Percentiles rank a stretch among this genome's conserved stretches.
These are phyloP conservation scores for Epinephelus lanceolatus DNA, from an alignment of 2,113 vertebrate species.

Conservation along the genomic window DNA sequence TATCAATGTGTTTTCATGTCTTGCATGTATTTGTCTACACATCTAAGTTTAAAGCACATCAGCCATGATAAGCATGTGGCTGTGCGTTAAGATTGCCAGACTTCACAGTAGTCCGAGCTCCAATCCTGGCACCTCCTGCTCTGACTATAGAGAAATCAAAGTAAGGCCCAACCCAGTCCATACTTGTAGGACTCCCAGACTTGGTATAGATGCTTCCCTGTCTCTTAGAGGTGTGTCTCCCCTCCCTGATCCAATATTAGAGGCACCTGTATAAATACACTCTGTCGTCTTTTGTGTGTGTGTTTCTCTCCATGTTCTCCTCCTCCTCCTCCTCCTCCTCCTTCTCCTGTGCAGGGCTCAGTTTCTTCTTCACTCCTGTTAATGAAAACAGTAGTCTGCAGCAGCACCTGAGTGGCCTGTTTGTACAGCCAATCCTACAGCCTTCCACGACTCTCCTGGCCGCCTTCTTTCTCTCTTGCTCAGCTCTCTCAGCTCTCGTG, in stretches of 20 bases:
- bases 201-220: constrained; percentile 64
- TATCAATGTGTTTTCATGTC: background rate
- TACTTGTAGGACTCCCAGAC: constrained; percentile 39
- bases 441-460: constrained; percentile 50
- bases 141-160: constrained; percentile 30
- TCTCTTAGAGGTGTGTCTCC: constrained; percentile 58
- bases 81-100: background rate
- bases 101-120: background rate
- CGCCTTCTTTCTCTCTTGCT: background rate
- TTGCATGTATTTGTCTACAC: background rate
- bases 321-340: constrained; percentile 27
- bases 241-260: constrained; percentile 51
- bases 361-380: constrained; percentile 60
- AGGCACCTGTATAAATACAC: constrained; percentile 78
- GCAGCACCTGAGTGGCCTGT: constrained; percentile 79
- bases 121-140: constrained; percentile 14
- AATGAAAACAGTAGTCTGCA: constrained; percentile 73
- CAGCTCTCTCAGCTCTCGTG: constrained; percentile 21
- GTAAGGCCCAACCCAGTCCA: constrained; percentile 16
- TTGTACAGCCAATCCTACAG: constrained; percentile 64
- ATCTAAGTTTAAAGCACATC: background rate
- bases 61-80: background rate
- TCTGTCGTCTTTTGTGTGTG: constrained; percentile 46
- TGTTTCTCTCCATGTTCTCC: constrained; percentile 36
- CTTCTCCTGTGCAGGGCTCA: constrained; percentile 53